Evolutionary conservation across 1,140 invertebrate species (phyloP).

Genomic region (Caerostris extrusa): DNA sequence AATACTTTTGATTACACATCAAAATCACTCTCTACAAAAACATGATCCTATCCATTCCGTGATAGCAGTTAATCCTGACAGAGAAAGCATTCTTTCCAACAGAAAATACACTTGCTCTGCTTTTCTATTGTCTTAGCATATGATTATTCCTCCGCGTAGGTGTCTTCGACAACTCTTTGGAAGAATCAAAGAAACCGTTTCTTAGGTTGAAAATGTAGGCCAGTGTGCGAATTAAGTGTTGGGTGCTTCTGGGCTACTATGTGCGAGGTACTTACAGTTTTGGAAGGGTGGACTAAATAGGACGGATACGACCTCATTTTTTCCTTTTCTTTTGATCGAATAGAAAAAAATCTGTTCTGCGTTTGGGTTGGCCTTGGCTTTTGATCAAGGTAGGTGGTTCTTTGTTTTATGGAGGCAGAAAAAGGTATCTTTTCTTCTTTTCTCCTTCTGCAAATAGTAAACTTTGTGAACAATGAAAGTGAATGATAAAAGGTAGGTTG

Average conservation of each 20-base stretch:
- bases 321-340: background rate
- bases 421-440: background rate
- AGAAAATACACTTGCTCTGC: background rate
- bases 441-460: background rate
- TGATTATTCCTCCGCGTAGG: conserved; percentile 6
- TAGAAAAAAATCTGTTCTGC: background rate
- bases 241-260: background rate
- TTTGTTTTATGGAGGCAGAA: background rate
- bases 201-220: background rate
- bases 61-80: background rate
- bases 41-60: too few relatives aligned
- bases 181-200: background rate
- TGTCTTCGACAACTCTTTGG: background rate
- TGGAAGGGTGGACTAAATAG: conserved; percentile 35
- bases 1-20: too few relatives aligned
- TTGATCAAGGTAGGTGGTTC: conserved; percentile 9
- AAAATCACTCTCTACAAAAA: too few relatives aligned
- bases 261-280: conserved; percentile 1
- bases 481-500: background rate
- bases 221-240: background rate
- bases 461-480: background rate
- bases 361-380: background rate
- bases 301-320: background rate
- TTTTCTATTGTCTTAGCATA: background rate
- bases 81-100: background rate